These are phyloP conservation scores for Rambutsinella grinnellia DNA, from an alignment of 2,888 invertebrate species.

Conservation along the genomic window DNA sequence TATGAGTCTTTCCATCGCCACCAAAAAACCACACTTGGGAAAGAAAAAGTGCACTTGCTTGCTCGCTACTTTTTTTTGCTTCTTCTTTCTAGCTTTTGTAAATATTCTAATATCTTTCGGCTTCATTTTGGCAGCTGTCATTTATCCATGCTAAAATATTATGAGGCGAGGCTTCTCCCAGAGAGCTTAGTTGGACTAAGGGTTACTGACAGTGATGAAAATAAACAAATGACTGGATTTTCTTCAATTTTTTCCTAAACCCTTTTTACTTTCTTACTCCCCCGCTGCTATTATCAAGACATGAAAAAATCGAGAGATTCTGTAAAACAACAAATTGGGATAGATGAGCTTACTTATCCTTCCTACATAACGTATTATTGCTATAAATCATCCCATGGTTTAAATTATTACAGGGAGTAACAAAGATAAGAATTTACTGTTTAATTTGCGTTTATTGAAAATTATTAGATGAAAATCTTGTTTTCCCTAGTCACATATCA, in stretches of 20 bases:
- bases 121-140: constrained; percentile 46
- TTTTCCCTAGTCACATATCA: too few relatives aligned
- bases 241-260: constrained; percentile 25
- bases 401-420: too few relatives aligned
- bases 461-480: too few relatives aligned
- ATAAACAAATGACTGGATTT: constrained; percentile 48
- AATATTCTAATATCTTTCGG: constrained; percentile 23
- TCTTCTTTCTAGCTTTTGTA: constrained; percentile 6
- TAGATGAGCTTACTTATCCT: neutral
- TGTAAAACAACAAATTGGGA: neutral
- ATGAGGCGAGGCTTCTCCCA: constrained; percentile 12
- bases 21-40: neutral
- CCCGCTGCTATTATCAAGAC: neutral
- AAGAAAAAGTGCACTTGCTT: constrained; percentile 20
- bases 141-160: constrained; percentile 45
- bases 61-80: neutral
- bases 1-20: constrained; percentile 11
- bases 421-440: too few relatives aligned
- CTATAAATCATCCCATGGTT: too few relatives aligned
- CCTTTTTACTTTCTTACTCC: neutral
- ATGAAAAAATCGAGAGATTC: neutral
- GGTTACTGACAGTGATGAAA: constrained; percentile 46
- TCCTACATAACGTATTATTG: too few relatives aligned
- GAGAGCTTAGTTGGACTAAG: constrained; percentile 4
- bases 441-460: too few relatives aligned